These are phyloP conservation scores for Nothobranchius furzeri DNA, from an alignment of 2,113 vertebrate genomes.

Conservation along the genomic window DNA sequence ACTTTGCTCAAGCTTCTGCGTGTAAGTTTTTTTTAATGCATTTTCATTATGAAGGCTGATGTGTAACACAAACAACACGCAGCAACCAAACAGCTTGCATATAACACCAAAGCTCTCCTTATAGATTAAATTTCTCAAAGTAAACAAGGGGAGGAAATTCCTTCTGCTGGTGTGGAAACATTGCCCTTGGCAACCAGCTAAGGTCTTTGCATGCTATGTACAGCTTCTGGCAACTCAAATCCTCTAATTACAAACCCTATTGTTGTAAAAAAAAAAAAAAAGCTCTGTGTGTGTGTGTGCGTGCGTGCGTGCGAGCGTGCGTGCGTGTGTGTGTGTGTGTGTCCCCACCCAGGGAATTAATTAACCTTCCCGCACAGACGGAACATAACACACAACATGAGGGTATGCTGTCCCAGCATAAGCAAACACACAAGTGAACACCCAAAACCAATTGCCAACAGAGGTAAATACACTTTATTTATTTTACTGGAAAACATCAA, in stretches of 20 bases:
- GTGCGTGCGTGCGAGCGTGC: neutral
- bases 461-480: too few relatives aligned
- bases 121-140: conserved; percentile 1
- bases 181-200: conserved; percentile 43
- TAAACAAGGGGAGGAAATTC: conserved; percentile 23
- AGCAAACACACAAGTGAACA: neutral
- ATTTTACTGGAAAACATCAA: too few relatives aligned
- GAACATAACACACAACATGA: neutral
- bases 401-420: neutral
- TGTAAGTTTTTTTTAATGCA: too few relatives aligned
- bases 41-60: too few relatives aligned
- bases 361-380: conserved; percentile 42
- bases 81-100: too few relatives aligned
- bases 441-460: neutral
- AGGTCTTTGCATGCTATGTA: conserved; percentile 30
- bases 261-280: conserved; percentile 7
- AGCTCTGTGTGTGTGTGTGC: neutral
- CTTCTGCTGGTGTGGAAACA: conserved; percentile 17
- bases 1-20: too few relatives aligned
- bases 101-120: neutral
- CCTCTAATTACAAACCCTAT: conserved; percentile 37
- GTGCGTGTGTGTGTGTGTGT: conserved; percentile 7
- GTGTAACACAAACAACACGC: too few relatives aligned
- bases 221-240: conserved; percentile 36
- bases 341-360: conserved; percentile 44